Evolutionary conservation across 2,888 invertebrate genomes (phyloP).

Genomic region (Mylabris sibirica): DNA sequence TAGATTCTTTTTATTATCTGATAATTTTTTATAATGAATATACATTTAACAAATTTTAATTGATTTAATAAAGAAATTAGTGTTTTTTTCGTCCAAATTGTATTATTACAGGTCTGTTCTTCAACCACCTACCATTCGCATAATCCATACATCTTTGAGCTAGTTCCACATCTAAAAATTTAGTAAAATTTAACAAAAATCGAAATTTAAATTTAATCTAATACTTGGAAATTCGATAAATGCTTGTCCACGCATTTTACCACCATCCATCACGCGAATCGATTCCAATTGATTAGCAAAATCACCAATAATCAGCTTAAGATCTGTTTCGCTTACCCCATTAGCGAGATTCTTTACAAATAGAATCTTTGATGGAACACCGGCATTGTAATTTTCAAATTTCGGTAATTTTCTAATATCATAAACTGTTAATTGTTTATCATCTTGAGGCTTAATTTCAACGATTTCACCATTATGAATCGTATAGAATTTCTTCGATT

Average conservation of each 20-base stretch:
- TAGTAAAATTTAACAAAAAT: background rate
- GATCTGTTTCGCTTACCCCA: slow-evolving; percentile 58
- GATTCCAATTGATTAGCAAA: slow-evolving; percentile 52
- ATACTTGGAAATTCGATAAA: slow-evolving; percentile 66
- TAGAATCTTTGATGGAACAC: slow-evolving; percentile 64
- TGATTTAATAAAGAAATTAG: background rate
- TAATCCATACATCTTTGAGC: slow-evolving; percentile 15
- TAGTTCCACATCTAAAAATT: slow-evolving; percentile 5
- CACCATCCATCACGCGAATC: slow-evolving; percentile 64
- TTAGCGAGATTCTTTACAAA: slow-evolving; percentile 67
- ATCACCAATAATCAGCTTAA: slow-evolving; percentile 54
- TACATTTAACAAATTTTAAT: background rate
- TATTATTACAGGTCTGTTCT: slow-evolving; percentile 27
- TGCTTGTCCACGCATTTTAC: slow-evolving; percentile 68
- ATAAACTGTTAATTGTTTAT: slow-evolving; percentile 63
- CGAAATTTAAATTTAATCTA: no score
- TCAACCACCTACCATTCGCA: slow-evolving; percentile 23
- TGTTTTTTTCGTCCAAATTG: slow-evolving; percentile 24
- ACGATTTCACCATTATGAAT: slow-evolving; percentile 65
- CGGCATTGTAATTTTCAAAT: slow-evolving; percentile 65
- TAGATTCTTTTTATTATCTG: slow-evolving; percentile 4
- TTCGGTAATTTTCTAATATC: slow-evolving; percentile 65
- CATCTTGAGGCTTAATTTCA: slow-evolving; percentile 51
- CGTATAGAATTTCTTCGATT: slow-evolving; percentile 63
- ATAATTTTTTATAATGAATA: slow-evolving; percentile 27